Base-by-base conservation (phyloP, 2,113 vertebrate species). In the Saimiri boliviensis region DNA sequence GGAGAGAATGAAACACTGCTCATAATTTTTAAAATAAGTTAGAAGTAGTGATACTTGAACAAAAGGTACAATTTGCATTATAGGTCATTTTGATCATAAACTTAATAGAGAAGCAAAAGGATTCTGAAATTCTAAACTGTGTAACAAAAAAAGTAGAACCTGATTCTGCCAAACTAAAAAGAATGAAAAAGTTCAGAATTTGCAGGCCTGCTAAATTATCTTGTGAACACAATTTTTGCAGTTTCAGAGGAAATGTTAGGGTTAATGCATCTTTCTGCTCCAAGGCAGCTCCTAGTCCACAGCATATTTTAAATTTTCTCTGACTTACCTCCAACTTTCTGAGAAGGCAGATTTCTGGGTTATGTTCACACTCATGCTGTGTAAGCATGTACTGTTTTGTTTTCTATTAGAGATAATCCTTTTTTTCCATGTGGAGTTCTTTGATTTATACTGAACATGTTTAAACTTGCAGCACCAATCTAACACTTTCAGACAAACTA, bases 381-480 rank as follows among this genome's bases (percentile, higher is more conserved):
- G 66, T 68, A 66, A 94, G 6, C 56, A 85, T 42, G n/a, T 68
- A 40, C 47, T 81, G 17, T 85, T 88, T 58, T 93, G 77, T 83
- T 85, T 90, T 92, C 63, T 95, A 71, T 83, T 73, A 79, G 14
- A 86, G 49, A 74, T 30, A 86, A 91, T 25, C 58, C 71, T 94
- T 45, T 63, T 63, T 92, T 86, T 86, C 80, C 42, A 84, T 86
- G 60, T 56, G 60, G 89, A 70, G 91, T 89, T 58, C 66, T 68
- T 63, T 93, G 45, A 91, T 89, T 96, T 97, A 83, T 45, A 91
- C 2, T 35, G 42, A 90, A 54, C 92, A 93, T 77, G 90, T 92
- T 92, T 95, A 93, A 89, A 93, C 80, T 89, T 93, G 92, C 40
- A 96, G 84, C 94, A 89, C 68, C 81, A 94, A 93, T 92, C 87